These are phyloP conservation scores for Plumapathes pennacea DNA, from an alignment of 92 coral and sea anemone genomes.

Conservation along the genomic window DNA sequence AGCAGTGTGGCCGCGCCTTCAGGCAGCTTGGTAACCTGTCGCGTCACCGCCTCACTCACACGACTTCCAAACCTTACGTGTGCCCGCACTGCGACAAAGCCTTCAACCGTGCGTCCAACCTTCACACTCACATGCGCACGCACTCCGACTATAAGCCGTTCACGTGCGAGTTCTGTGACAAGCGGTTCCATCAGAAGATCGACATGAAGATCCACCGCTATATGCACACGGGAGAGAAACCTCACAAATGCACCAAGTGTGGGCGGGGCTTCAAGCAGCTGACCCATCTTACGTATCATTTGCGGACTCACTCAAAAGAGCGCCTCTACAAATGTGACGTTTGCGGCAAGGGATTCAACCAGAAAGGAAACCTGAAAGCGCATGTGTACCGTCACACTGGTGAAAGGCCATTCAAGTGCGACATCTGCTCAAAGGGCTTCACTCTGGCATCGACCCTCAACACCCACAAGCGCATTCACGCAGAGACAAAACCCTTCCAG, in stretches of 20 bases:
- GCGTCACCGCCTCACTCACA: constrained; percentile 77
- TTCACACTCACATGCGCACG: constrained; percentile 93
- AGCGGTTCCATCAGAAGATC: constrained; percentile 92
- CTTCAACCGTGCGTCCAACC: constrained; percentile 92
- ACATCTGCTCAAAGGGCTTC: constrained; percentile 80
- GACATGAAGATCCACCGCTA: constrained; percentile 92
- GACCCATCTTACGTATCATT: constrained; percentile 88
- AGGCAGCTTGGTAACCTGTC: constrained; percentile 76
- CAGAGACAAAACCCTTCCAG: constrained; percentile 73
- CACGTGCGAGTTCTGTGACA: constrained; percentile 84
- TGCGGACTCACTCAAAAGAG: constrained; percentile 91
- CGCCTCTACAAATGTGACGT: constrained; percentile 82
- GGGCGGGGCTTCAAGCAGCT: constrained; percentile 96
- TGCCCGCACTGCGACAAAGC: constrained; percentile 86
- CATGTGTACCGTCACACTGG: constrained; percentile 94
- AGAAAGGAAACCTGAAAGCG: constrained; percentile 91
- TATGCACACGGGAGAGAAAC: constrained; percentile 85
- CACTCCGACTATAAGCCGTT: constrained; percentile 89
- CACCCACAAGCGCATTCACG: constrained; percentile 85
- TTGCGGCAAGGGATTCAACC: constrained; percentile 92
- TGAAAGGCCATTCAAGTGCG: constrained; percentile 90
- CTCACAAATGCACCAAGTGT: constrained; percentile 83
- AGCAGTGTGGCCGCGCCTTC: constrained; percentile 74
- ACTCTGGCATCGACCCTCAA: constrained; percentile 87
- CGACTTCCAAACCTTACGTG: constrained; percentile 77